Base-by-base conservation (phyloP, 1,140 invertebrate species). In the Microplitis mediator region DNA sequence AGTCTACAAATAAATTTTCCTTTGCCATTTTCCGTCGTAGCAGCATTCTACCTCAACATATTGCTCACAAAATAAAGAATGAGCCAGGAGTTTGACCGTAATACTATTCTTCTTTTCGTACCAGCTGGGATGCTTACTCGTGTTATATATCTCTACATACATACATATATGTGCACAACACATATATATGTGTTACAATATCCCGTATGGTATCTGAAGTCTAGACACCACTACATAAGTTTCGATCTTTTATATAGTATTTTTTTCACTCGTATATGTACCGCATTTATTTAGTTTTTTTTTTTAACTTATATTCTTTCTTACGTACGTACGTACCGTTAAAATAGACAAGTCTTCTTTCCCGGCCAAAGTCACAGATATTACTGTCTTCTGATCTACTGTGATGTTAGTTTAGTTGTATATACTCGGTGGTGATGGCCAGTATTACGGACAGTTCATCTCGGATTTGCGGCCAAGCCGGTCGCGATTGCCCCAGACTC, bases 331-430 rank as follows among this genome's bases (percentile, higher is more conserved):
- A 76, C 74, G 78, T 80, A 74, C 77, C 75, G 79, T 83, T 83
- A 85, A 85, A 85, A 84, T 85, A 84, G 82, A 83, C 82, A 78
- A 85, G 78, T 71, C 77, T 78, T 83, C 67, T 72, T 79, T 76
- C 80, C 79, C 78, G 75, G 78, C 79, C 77, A 80, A 81, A 84
- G 79, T 80, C 79, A 78, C 75, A 79, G 80, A 82, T 83, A 83
- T 84, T 80, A 78, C 75, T 73, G 79, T 75, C 79, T 72, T 45
- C 39, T 45, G 39, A 45, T 45, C 39, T 45, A 45, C 39, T 45
- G 2, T 45, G 23, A 23, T 23, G 39, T 45, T 45, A 45, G 39
- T 45, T 45, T 45, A 45, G 39, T 45, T 45, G 39, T 45, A 45
- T 45, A 45, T 45, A 45, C 39, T 45, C 39, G 39, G 23, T 45